Percentiles rank a stretch among this genome's conserved stretches.
phyloP scores from a whole-genome alignment of 2,888 invertebrate genomes.

The Ochropleura plecta region DNA sequence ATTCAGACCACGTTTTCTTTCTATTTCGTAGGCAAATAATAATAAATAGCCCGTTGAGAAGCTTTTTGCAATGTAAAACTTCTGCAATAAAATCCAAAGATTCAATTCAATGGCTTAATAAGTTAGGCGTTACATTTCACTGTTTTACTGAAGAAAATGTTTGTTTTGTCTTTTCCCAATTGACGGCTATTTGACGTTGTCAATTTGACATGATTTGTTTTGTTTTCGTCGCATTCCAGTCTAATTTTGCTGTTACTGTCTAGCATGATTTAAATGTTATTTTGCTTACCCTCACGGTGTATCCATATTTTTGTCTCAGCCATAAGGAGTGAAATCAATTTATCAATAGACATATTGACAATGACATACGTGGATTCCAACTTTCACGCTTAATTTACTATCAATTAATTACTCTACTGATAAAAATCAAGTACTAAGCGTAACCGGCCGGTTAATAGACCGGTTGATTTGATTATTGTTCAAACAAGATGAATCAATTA shows the following conservation, averaged over 20 bases:
- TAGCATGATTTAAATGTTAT: conserved; percentile 22
- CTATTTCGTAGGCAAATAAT: neutral
- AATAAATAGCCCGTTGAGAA: neutral
- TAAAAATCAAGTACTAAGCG: conserved; percentile 13
- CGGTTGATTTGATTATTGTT: neutral
- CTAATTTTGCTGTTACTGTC: rapidly evolving
- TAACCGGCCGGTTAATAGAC: too few species aligned
- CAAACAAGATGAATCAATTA: conserved; percentile 78
- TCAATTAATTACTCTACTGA: conserved; percentile 17
- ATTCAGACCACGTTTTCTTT: neutral
- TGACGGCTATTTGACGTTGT: conserved; percentile 6
- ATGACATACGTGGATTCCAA: conserved; percentile 33
- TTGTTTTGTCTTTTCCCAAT: neutral
- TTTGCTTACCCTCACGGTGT: conserved; percentile 16
- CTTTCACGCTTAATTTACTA: conserved; percentile 21
- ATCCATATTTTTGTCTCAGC: conserved; percentile 28
- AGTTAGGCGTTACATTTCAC: neutral
- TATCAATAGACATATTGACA: conserved; percentile 16
- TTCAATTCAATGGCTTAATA: neutral
- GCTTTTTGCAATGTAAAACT: neutral
- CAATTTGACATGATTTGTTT: conserved; percentile 20
- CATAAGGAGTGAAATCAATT: conserved; percentile 16
- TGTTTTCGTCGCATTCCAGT: conserved; percentile 24
- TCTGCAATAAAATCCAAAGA: neutral
- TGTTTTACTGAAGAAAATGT: neutral